Percentiles rank a stretch among this genome's conserved stretches.
phyloP scores from a whole-genome alignment of 2,113 vertebrate species.

The Trichomycterus rosablanca region DNA sequence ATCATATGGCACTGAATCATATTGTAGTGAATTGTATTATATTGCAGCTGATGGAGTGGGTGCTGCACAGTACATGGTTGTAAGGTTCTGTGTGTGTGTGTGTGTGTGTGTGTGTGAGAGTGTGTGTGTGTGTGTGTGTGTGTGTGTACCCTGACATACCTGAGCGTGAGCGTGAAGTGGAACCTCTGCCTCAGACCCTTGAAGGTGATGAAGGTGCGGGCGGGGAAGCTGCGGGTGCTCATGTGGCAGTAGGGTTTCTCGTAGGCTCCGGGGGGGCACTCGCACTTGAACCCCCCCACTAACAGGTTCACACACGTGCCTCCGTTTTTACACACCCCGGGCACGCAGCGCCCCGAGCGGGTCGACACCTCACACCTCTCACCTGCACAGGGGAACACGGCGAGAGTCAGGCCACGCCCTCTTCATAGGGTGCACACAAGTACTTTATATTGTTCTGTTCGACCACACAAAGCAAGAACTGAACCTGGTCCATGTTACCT shows the following conservation, averaged over 20 bases:
- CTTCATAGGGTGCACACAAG: too few relatives aligned
- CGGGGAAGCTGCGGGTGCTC: conserved; percentile 87
- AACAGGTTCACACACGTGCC: conserved; percentile 89
- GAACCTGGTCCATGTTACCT: too few relatives aligned
- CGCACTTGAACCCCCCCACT: conserved; percentile 89
- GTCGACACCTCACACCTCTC: conserved; percentile 82
- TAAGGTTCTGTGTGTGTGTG: conserved; percentile 1
- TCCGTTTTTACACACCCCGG: conserved; percentile 82
- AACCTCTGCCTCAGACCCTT: conserved; percentile 90
- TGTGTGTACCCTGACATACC: conserved; percentile 67
- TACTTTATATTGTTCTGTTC: too few relatives aligned
- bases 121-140: background rate
- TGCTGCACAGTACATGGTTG: too few relatives aligned
- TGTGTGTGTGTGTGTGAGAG: background rate
- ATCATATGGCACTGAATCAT: background rate
- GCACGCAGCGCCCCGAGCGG: conserved; percentile 79
- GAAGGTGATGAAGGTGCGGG: conserved; percentile 86
- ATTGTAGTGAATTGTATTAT: background rate
- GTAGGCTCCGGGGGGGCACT: conserved; percentile 80
- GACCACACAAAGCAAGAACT: too few relatives aligned
- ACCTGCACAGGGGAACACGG: conserved; percentile 58
- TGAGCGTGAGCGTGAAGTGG: conserved; percentile 88
- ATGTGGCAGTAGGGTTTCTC: conserved; percentile 90
- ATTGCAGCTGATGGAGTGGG: too few relatives aligned
- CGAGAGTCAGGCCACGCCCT: conserved; percentile 5